Percentiles rank a stretch among this genome's conserved stretches.
Conservation (phyloP, 2,113 vertebrate genomes). For the Lepus americanus region DNA sequence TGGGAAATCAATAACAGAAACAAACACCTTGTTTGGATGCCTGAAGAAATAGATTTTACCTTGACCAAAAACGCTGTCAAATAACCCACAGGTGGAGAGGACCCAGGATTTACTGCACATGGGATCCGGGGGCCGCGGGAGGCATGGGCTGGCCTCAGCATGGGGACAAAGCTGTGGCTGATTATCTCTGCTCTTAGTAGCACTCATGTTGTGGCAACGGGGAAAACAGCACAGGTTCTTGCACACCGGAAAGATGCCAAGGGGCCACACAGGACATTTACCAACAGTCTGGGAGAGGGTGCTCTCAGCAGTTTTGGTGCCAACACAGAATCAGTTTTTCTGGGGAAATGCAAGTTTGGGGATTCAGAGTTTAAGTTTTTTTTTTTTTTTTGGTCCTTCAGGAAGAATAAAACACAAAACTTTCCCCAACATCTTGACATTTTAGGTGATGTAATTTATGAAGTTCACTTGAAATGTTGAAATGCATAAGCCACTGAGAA, state of each 20-base stretch:
- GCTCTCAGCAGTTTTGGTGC: slow-evolving; percentile 70
- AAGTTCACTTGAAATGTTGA: slow-evolving; percentile 35
- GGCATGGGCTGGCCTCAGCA: slow-evolving; percentile 63
- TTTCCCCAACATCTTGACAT: neutral
- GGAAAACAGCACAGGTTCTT: slow-evolving; percentile 81
- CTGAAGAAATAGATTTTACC: slow-evolving; percentile 78
- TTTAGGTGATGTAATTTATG: slow-evolving; percentile 70
- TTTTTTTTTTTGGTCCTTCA: neutral
- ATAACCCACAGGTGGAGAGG: neutral
- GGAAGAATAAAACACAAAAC: neutral
- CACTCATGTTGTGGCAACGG: slow-evolving; percentile 82
- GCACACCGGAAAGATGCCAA: slow-evolving; percentile 26
- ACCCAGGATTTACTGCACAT: slow-evolving; percentile 69
- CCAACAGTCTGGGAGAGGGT: slow-evolving; percentile 65
- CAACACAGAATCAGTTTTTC: slow-evolving; percentile 63
- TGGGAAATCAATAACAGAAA: slow-evolving; percentile 75
- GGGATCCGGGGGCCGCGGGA: slow-evolving; percentile 69
- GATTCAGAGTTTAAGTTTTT: fast-evolving
- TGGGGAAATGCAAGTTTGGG: neutral
- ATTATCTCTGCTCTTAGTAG: slow-evolving; percentile 81
- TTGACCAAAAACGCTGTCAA: slow-evolving; percentile 68
- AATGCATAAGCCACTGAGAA: neutral
- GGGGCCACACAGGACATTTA: slow-evolving; percentile 80
- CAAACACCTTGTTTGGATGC: slow-evolving; percentile 59
- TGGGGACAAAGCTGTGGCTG: neutral